A percentile compares a stretch with the other conserved stretches of the same genome.
Conservation (phyloP, 1,140 invertebrate genomes). For the Globodera rostochiensis region DNA sequence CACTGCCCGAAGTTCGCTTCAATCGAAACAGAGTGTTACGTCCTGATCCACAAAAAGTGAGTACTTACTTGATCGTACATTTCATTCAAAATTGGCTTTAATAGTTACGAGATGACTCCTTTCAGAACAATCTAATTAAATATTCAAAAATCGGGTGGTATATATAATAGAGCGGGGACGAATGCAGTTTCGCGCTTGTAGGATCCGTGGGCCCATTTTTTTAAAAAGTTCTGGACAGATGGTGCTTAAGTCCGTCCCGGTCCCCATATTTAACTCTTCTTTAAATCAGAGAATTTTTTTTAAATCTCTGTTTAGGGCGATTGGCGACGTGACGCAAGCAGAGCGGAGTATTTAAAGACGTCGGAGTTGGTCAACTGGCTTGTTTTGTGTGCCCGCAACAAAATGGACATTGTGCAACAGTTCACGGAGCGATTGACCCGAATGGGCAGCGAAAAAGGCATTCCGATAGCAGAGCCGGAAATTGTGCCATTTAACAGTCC, state of each 20-base stretch:
- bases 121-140: no score
- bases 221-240: no score
- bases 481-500: conserved; percentile 24
- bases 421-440: neutral
- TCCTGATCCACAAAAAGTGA: neutral
- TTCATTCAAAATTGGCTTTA: no score
- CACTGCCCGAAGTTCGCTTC: conserved; percentile 13
- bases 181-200: no score
- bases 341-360: conserved; percentile 5
- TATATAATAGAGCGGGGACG: no score
- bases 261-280: no score
- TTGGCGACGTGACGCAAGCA: conserved; percentile 23
- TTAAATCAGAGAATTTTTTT: no score
- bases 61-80: neutral
- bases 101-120: no score
- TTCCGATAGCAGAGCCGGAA: conserved; percentile 24
- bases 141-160: no score
- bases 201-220: no score
- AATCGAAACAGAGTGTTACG: conserved; percentile 2
- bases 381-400: neutral
- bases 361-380: conserved; percentile 13
- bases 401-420: neutral
- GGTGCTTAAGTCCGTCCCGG: no score
- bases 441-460: conserved; percentile 31
- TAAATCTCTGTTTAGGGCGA: neutral